Base-by-base conservation (phyloP, 35 echinoderm and acorn worm species). In the Hemicentrotus pulcherrimus region DNA sequence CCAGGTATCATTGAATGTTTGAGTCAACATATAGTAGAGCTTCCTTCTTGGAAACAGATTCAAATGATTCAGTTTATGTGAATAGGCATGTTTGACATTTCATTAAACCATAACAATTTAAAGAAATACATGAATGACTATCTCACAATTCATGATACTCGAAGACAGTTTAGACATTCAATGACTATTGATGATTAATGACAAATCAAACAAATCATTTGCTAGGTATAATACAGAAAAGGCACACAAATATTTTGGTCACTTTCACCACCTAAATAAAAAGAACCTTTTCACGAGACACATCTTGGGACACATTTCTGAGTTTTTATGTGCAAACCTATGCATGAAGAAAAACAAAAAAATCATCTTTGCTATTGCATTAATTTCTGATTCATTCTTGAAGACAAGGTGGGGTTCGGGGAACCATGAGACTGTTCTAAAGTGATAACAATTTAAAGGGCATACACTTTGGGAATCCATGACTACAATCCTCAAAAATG, bases 161-260 rank as follows among this genome's bases (percentile, higher is more conserved):
- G 6, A n/a, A 78, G 4, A 28, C 19, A 78, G n/a, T 78, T 28
- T n/a, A 78, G 28, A 78, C 18, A 16, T 78, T 78, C 28, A 55
- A 78, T 28, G n/a, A 18, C 65, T 78, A 22, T 19, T 11, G 16
- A 11, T 59, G 24, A 70, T 28, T 28, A 70, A 19, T 28, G 61
- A 70, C 16, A 70, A 28, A 70, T 70, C 61, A 70, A 70, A 16
- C 52, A 70, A 70, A 19, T 70, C 61, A 70, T 70, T 70, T 78
- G 65, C 65, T 8, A 78, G 65, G 28, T 55, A 78, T 78, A 22
- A 28, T 28, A 78, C 65, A 78, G 65, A 78, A 22, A 78, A 78
- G 65, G 65, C 65, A 78, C 65, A 78, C 65, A 78, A 78, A 78
- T 78, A 78, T 78, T 78, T 55, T 78, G 65, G 65, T 78, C 65